Base-by-base conservation (phyloP, 1,140 invertebrate species). In the Rhopalosiphum maidis region DNA sequence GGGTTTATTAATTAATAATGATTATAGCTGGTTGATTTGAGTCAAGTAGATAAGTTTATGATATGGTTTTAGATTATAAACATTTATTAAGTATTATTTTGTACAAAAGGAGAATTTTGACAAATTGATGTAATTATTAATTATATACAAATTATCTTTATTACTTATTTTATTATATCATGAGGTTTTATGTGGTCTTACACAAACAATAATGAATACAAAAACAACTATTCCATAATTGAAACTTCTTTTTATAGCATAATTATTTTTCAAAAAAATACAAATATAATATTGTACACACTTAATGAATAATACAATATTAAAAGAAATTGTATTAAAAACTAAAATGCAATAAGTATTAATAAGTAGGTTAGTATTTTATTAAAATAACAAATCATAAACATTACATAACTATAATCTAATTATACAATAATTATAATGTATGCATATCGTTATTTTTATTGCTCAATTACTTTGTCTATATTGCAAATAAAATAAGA, bases 301-400 rank as follows among this genome's bases (percentile, higher is more conserved):
- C 41, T 83, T 23, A 83, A 41, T 41, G 82, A 83, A 2, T 9
- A 41, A 37, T 23, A 41, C 7, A 83, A 0, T 37, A 22, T 43
- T 23, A 11, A 46, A 30, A 35, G 7, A 87, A 18, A 25, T 48
- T 11, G 15, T 37, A 22, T 35, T 48, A 87, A 48, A 87, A 87
- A 87, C 0, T n/a, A 48, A 87, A 87, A 87, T 35, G 21, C 30
- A 87, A 46, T 9, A 87, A 22, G 30, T 54, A 37, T 51, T 11
- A n/a, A 43, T 25, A 25, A 51, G n/a, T 51, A 54, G 1, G n/a
- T 88, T 23, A 51, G 21, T 51, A 77, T 77, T 88, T 88, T 54
- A 88, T 35, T 88, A 30, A 46, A 86, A 46, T 86, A 86, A 86
- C 85, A 86, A 86, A 46, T 46, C 4, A 43, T n/a, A 86, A 86